Evolutionary conservation across 1,140 invertebrate genomes (phyloP).

Genomic region (Philaenus spumarius): DNA sequence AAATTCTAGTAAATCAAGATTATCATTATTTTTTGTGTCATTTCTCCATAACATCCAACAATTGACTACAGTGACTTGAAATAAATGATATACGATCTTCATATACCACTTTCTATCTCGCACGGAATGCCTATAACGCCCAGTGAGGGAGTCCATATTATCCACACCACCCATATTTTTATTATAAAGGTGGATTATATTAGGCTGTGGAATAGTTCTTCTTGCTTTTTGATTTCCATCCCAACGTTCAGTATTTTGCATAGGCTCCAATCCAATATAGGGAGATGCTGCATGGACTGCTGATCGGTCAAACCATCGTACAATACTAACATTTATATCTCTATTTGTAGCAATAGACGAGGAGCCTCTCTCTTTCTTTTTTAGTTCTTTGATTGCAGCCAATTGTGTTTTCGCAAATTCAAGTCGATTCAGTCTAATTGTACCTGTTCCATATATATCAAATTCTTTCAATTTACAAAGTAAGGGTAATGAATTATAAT

Average conservation of each 20-base stretch:
- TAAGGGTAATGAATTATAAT: not conserved
- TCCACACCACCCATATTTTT: slow-evolving; percentile 35
- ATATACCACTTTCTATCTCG: slow-evolving; percentile 31
- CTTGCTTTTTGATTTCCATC: slow-evolving; percentile 24
- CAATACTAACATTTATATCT: slow-evolving; percentile 22
- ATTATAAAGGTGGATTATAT: slow-evolving; percentile 31
- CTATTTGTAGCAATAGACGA: slow-evolving; percentile 13
- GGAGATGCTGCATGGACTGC: too few relatives aligned
- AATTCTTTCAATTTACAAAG: not conserved
- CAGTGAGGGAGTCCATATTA: slow-evolving; percentile 29
- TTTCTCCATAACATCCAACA: too few relatives aligned
- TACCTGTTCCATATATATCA: slow-evolving; percentile 6
- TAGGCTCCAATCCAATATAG: slow-evolving; percentile 26
- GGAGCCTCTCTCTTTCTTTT: slow-evolving; percentile 21
- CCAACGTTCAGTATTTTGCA: slow-evolving; percentile 15
- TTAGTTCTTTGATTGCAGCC: not conserved
- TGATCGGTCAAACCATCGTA: slow-evolving; percentile 25
- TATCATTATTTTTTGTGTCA: too few relatives aligned
- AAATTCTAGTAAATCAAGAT: too few relatives aligned
- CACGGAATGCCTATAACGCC: slow-evolving; percentile 27
- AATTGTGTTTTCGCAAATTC: not conserved
- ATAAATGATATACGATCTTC: slow-evolving; percentile 31
- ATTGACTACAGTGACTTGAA: slow-evolving; percentile 31
- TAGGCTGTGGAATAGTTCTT: slow-evolving; percentile 27
- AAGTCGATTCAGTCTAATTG: not conserved